Conservation (phyloP, 2,888 invertebrate species). For the Pammene fasciana region DNA sequence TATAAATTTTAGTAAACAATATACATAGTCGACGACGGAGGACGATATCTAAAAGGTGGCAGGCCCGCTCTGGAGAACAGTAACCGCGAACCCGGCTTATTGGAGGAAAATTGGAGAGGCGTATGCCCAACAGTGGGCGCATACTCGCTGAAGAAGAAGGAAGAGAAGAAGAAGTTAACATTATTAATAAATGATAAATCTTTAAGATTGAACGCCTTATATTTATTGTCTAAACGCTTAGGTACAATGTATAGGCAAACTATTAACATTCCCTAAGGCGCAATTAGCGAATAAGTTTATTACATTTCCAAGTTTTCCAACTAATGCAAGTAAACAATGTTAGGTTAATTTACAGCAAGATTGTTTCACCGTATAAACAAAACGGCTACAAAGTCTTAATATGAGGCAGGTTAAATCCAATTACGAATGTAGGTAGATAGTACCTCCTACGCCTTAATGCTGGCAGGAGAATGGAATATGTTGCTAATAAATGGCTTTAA, state of each 20-base stretch:
- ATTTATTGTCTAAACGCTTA: background rate
- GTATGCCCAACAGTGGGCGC: too few relatives aligned
- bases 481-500: constrained; percentile 27
- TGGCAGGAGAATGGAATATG: constrained; percentile 37
- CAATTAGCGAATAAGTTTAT: constrained; percentile 4
- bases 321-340: background rate
- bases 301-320: background rate
- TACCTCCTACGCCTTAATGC: constrained; percentile 36
- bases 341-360: constrained; percentile 5
- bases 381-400: constrained; percentile 10
- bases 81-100: too few relatives aligned
- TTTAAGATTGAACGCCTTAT: constrained; percentile 5
- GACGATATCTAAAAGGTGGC: too few relatives aligned
- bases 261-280: constrained; percentile 18
- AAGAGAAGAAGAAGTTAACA: too few relatives aligned
- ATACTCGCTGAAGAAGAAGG: too few relatives aligned
- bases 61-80: too few relatives aligned
- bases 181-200: background rate
- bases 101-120: too few relatives aligned
- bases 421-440: constrained; percentile 4
- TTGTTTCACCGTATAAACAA: constrained; percentile 18
- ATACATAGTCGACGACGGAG: too few relatives aligned
- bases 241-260: constrained; percentile 7
- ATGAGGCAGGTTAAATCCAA: constrained; percentile 30
- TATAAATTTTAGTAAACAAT: too few relatives aligned